Conservation (phyloP, 2,888 invertebrate species). For the Phasia obesa region DNA sequence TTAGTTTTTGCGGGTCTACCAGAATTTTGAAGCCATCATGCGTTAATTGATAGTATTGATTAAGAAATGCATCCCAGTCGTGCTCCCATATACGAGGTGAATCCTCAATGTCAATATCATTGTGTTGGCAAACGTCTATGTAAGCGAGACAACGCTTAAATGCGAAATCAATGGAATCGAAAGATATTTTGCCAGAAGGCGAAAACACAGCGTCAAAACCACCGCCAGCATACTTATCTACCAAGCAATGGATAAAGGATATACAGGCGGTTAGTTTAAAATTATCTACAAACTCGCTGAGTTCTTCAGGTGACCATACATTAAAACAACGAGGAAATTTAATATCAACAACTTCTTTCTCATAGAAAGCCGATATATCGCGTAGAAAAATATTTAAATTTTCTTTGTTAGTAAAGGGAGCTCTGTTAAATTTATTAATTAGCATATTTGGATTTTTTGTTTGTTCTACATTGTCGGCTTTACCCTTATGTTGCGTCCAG, state of each 20-base stretch:
- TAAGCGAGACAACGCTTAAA: slow-evolving; percentile 90
- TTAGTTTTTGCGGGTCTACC: slow-evolving; percentile 76
- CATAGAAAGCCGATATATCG: slow-evolving; percentile 93
- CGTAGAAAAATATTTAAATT: slow-evolving; percentile 90
- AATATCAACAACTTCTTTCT: slow-evolving; percentile 90
- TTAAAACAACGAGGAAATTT: slow-evolving; percentile 94
- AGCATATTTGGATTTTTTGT: slow-evolving; percentile 85
- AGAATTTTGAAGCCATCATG: slow-evolving; percentile 85
- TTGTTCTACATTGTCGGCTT: slow-evolving; percentile 83
- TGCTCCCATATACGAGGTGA: slow-evolving; percentile 88
- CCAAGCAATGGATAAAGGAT: slow-evolving; percentile 90
- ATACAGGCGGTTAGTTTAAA: slow-evolving; percentile 95
- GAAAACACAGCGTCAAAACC: slow-evolving; percentile 85
- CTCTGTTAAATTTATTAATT: slow-evolving; percentile 91
- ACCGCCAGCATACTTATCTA: slow-evolving; percentile 84
- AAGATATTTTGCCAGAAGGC: slow-evolving; percentile 87
- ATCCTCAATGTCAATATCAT: slow-evolving; percentile 87
- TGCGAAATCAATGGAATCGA: slow-evolving; percentile 91
- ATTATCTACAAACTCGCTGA: slow-evolving; percentile 92
- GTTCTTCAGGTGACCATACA: slow-evolving; percentile 91
- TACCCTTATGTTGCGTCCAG: slow-evolving; percentile 94
- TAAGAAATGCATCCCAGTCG: slow-evolving; percentile 94
- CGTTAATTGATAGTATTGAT: slow-evolving; percentile 87
- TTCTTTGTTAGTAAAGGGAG: slow-evolving; percentile 96
- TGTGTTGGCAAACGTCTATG: slow-evolving; percentile 88